A percentile compares a stretch with the other conserved stretches of the same genome.
Conservation (phyloP, 2,113 vertebrate genomes). For the Eretmochelys imbricata region DNA sequence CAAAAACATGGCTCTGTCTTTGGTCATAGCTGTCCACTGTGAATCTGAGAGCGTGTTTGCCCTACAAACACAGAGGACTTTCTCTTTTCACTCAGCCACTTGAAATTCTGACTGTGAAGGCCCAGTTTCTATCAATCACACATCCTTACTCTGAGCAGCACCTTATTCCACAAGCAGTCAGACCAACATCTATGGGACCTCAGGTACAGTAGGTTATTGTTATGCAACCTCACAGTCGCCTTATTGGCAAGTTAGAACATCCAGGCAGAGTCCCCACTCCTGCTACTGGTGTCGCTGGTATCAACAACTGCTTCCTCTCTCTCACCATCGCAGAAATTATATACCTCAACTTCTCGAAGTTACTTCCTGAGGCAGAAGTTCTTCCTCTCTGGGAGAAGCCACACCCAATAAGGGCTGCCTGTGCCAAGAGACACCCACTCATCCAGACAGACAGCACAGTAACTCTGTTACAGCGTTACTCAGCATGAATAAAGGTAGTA, state of each 20-base stretch:
- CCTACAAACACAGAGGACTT: not conserved
- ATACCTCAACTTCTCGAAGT: rapidly evolving
- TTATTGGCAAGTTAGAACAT: rapidly evolving
- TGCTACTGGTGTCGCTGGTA: rapidly evolving
- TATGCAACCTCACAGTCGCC: rapidly evolving
- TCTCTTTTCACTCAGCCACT: not conserved
- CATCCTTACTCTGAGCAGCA: not conserved
- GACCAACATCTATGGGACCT: rapidly evolving
- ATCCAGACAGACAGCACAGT: not conserved
- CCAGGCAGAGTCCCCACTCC: rapidly evolving
- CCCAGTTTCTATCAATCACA: not conserved
- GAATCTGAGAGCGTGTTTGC: rapidly evolving
- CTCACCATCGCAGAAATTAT: not conserved
- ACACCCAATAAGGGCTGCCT: not conserved
- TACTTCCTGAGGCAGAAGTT: not conserved
- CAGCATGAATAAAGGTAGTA: not conserved
- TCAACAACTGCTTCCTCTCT: not conserved
- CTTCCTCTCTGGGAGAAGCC: not conserved
- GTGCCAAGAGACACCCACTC: not conserved
- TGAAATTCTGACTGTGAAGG: not conserved
- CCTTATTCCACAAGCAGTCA: not conserved
- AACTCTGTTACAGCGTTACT: not conserved
- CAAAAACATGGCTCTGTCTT: not conserved
- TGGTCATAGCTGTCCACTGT: rapidly evolving
- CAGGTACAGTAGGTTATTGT: rapidly evolving